Evolutionary conservation across 2,888 invertebrate genomes (phyloP), one percentile per base, ranked within the genome.

Genomic region (Odontothrips loti): DNA sequence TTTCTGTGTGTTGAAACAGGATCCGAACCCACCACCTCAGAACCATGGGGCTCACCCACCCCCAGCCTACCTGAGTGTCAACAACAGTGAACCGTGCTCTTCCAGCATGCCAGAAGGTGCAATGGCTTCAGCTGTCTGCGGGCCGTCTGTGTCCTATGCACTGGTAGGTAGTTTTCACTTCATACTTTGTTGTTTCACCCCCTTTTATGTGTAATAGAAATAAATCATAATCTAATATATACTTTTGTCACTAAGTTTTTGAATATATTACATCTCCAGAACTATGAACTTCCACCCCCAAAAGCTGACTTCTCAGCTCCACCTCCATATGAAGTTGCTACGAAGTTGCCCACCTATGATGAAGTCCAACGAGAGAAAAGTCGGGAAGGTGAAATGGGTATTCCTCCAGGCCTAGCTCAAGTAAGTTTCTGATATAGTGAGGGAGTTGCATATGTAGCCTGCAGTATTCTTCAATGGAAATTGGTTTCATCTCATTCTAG

Each of bases 341-440:
- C 94, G 47, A 96, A 95, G 88, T 89, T 96, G 85, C 97, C 95
- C 9, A 94, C 96, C 20, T 97, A 97, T 86, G 96, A 96, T 87
- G 96, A 97, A 87, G 96, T 96, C 80, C 95, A 96, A 87, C 90
- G 95, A 84, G 95, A 95, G 86, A 97, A 97, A 87, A 92, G 92
- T 84, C 87, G 94, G 85, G 94, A 95, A 85, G 94, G 93, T 79
- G 93, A 93, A 85, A 87, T 90, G 75, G 89, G 89, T 82, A 88
- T 80, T 85, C 85, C 80, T 81, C 80, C 48, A 78, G 47, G 80
- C 80, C 79, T 81, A 79, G 68, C 47, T 80, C 51, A 79, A 82
- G 80, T 79, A 63, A 79, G 78, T 82, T 27, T 75, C 27, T n/a
- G 1, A 81, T 43, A 15, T 47, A 1, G 34, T 43, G 34, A 43